Conservation (phyloP, 1,140 invertebrate species). For the Argopecten irradians region DNA sequence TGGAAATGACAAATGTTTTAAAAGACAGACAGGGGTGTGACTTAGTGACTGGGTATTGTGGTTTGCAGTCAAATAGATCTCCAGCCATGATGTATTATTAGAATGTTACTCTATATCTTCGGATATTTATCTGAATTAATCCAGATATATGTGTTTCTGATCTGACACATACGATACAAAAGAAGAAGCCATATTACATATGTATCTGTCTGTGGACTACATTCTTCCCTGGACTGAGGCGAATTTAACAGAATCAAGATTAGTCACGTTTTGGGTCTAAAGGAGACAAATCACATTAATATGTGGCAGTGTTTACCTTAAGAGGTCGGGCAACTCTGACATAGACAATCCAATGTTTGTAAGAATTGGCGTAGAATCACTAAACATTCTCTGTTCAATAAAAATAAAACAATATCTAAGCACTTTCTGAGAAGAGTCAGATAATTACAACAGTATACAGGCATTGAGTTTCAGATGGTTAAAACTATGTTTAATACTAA, state of each 20-base stretch:
- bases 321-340: not conserved
- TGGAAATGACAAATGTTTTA: too few relatives aligned
- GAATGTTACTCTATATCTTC: too few relatives aligned
- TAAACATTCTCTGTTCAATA: too few relatives aligned
- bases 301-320: not conserved
- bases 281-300: conserved; percentile 3
- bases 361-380: too few relatives aligned
- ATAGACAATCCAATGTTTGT: not conserved
- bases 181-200: not conserved
- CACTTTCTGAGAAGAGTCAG: too few relatives aligned
- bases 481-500: too few relatives aligned
- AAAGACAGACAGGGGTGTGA: not conserved
- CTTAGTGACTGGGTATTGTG: not conserved
- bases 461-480: too few relatives aligned
- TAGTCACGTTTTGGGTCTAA: not conserved
- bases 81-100: too few relatives aligned
- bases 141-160: not conserved
- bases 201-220: not conserved
- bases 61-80: not conserved
- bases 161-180: not conserved
- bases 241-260: not conserved
- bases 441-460: too few relatives aligned
- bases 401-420: too few relatives aligned
- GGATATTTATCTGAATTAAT: too few relatives aligned
- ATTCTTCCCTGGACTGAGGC: not conserved